phyloP scores from a whole-genome alignment of 2,888 invertebrate species.

The Pterobdella sp. region DNA sequence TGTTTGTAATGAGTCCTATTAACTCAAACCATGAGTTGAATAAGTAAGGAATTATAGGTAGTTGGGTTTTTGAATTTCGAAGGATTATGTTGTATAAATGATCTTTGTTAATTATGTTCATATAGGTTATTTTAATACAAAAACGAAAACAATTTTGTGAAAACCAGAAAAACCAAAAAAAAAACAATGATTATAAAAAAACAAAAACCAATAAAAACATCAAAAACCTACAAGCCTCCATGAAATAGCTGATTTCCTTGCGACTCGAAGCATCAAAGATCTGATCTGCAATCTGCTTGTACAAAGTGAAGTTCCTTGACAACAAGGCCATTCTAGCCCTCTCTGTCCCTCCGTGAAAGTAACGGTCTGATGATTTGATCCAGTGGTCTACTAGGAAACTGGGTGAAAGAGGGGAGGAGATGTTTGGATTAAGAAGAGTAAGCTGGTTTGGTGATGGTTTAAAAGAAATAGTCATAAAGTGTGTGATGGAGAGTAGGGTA shows the following conservation, averaged over 20 bases:
- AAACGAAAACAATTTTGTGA: no score
- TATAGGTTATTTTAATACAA: no score
- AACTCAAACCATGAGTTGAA: no score
- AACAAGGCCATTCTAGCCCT: conserved; percentile 42
- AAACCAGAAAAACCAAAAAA: conserved; percentile 46
- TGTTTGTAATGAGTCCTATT: neutral
- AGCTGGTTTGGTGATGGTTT: neutral
- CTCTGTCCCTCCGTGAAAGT: conserved; percentile 44
- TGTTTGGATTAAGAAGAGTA: neutral
- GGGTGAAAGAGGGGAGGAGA: neutral
- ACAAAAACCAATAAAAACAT: neutral
- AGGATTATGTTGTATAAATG: no score
- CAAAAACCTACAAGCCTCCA: conserved; percentile 39
- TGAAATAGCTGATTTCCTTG: conserved; percentile 36
- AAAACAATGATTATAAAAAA: neutral
- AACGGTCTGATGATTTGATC: conserved; percentile 46
- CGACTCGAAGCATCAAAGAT: conserved; percentile 42
- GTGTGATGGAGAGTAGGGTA: neutral
- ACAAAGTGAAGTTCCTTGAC: conserved; percentile 28
- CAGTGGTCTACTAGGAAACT: conserved; percentile 49
- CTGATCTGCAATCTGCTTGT: conserved; percentile 30
- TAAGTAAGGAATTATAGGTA: no score
- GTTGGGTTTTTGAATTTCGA: no score
- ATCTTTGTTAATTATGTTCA: no score
- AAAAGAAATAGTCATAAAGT: neutral